Evolutionary conservation across 2,888 invertebrate species (phyloP), one percentile per base, ranked within the genome.

Genomic region (Drosophila flavopinicola): DNA sequence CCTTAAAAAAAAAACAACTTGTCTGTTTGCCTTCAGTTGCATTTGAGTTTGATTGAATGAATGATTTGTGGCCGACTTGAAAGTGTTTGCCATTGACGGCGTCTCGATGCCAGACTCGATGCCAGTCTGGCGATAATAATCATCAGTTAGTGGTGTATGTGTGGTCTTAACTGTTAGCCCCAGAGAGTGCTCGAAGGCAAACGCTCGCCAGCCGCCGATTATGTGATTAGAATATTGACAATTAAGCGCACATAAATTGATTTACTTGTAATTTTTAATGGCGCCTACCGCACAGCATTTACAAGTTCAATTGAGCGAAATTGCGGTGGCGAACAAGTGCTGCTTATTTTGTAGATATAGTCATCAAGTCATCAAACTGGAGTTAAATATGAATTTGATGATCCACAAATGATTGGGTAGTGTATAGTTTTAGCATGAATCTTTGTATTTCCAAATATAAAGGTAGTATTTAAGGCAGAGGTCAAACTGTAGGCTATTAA

Each of bases 201-300:
- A 23, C 45, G 69, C 38, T 66, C 42, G 51, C 66, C 57, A 37
- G 64, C 65, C 58, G 32, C 60, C 60, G 80, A 86, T 86, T 84
- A 86, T 84, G 80, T 84, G 86, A 80, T 80, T 80, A 84, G 86
- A 80, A 86, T 80, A 80, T 80, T 66, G 77, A 86, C 84, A 80
- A 80, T 80, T 86, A 80, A 68, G 67, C 70, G 77, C 57, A 60
- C 59, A 66, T 74, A 83, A 80, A 80, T 86, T 86, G 80, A 85
- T 80, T 83, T 86, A 86, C 66, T 54, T 76, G 80, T 83, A 76
- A 80, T 83, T 80, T 78, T 63, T 58, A 59, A 66, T 84, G 82
- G 71, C 63, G 64, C 63, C 73, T 52, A 51, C 41, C 47, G 37
- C 63, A 13, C 27, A n/a, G 3, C 38, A 30, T 32, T 32, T 17